Evolutionary conservation across 2,113 vertebrate species (phyloP), one percentile per base, ranked within the genome.

Genomic region (Phylloscopus whistleri): DNA sequence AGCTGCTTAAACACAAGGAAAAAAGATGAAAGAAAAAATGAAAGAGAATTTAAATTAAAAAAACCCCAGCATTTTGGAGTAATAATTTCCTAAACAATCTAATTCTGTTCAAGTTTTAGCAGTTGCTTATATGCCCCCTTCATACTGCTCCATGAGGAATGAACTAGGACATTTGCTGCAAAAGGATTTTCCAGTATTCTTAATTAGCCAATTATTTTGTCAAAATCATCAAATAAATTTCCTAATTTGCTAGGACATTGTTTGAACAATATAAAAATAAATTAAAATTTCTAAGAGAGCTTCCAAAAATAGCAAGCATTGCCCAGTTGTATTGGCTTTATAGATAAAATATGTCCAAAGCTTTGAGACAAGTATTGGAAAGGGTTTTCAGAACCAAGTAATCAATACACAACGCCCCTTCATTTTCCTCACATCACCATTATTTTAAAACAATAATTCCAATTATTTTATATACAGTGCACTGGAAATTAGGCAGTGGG

Each of bases 1-100:
- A 75, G 16, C 4, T 79, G 17, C 51, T 62, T 62, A 87, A 46
- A 78, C 24, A 75, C 23, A 52, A 75, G 16, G 3, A 19, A 63
- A 89, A 74, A 76, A 48, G 4, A 44, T 3, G 4, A 60, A 72
- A 77, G 21, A 46, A 62, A 8, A 73, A 74, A 41, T 13, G 7
- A 48, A 67, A 76, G 44, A 28, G 2, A 52, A 81, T 22, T 66
- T 44, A 73, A 44, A 73, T 24, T 23, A 26, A 3, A 51, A 44
- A 22, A 4, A 1, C 0, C 3, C 7, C 46, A 58, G 6, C 23
- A 69, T 11, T 21, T 4, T 37, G 24, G 23, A 7, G 15, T 10
- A 76, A 16, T 31, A 68, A 87, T 64, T 58, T 89, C 30, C 49
- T 59, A 77, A 76, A 51, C 6, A 77, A 81, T 37, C 30, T 46